Evolutionary conservation across 1,140 invertebrate species (phyloP), one percentile per base, ranked within the genome.

Genomic region (Rhopalosiphum maidis): DNA sequence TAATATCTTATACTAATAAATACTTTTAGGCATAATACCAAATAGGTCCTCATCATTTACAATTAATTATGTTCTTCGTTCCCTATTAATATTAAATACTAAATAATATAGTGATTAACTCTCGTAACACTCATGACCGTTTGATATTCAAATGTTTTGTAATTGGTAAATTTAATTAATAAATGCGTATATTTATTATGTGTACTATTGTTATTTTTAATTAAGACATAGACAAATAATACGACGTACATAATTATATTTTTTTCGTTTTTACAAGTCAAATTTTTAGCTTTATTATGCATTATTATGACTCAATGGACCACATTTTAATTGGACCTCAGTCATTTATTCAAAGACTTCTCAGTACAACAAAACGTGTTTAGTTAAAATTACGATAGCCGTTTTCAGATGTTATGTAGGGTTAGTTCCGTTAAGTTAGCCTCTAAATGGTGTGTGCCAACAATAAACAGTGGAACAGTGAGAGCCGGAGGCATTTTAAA

Each of bases 301-400:
- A 35, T 35, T 22, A 43, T 30, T 35, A 43, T 18, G 9, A 77
- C 22, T 68, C 51, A 91, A 46, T 91, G 41, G 55, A 77, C 25
- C 1, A 91, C 68, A 77, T 91, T 91, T 77, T 77, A 91, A 91
- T 91, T 91, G 43, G 35, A 46, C 55, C 37, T 60, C 37, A 60
- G 55, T 43, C 35, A 55, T 91, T 91, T 77, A 23, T 68, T 77
- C 6, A 25, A 91, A 77, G 35, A 91, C 11, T 91, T 77, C 43
- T 91, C 23, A 18, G 55, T 43, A 91, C 11, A 91, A 77, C 23
- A 1, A 43, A 46, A 11, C 7, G 5, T 15, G 55, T 43, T 55
- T 21, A 77, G 60, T 91, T 30, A 77, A 77, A 77, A 77, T 43
- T n/a, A 91, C 37, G 90, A 48, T 77, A 22, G 30, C 41, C 23